Evolutionary conservation across 1,140 invertebrate genomes (phyloP).

Genomic region (Charaxes varanes): DNA sequence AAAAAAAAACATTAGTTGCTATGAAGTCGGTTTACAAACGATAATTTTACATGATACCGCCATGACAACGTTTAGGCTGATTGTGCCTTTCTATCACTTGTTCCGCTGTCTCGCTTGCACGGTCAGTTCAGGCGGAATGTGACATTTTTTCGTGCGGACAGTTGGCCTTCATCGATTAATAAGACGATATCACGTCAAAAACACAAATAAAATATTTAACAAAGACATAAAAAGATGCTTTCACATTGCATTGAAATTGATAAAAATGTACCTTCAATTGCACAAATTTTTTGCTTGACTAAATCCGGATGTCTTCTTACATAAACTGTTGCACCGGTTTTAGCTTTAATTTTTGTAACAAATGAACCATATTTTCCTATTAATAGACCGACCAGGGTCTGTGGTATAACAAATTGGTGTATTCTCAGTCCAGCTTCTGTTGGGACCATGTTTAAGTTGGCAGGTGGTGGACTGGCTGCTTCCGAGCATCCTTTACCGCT

Average conservation of each 20-base stretch:
- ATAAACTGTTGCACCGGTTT: slow-evolving; percentile 84
- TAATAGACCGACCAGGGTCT: slow-evolving; percentile 86
- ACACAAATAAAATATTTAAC: slow-evolving; percentile 4
- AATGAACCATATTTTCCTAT: slow-evolving; percentile 90
- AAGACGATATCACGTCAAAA: too few species aligned
- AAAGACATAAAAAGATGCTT: slow-evolving; percentile 4
- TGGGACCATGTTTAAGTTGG: slow-evolving; percentile 54
- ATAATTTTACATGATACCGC: too few species aligned
- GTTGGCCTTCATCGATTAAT: too few species aligned
- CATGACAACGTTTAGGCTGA: too few species aligned
- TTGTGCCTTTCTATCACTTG: too few species aligned
- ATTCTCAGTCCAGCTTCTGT: slow-evolving; percentile 59
- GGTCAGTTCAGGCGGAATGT: too few species aligned
- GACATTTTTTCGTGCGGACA: too few species aligned
- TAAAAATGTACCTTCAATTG: slow-evolving; percentile 81
- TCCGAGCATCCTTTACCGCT: slow-evolving; percentile 85
- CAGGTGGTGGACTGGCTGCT: slow-evolving; percentile 76
- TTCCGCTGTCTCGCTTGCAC: too few species aligned
- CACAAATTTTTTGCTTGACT: slow-evolving; percentile 85
- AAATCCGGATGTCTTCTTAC: slow-evolving; percentile 85
- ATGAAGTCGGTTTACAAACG: too few species aligned
- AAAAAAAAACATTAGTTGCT: slow-evolving; percentile 24
- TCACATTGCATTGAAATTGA: too few species aligned
- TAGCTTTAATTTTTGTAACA: slow-evolving; percentile 86
- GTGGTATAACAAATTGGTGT: slow-evolving; percentile 87